Evolutionary conservation across 2,113 vertebrate genomes (phyloP).

Genomic region (Glaucomys volans): DNA sequence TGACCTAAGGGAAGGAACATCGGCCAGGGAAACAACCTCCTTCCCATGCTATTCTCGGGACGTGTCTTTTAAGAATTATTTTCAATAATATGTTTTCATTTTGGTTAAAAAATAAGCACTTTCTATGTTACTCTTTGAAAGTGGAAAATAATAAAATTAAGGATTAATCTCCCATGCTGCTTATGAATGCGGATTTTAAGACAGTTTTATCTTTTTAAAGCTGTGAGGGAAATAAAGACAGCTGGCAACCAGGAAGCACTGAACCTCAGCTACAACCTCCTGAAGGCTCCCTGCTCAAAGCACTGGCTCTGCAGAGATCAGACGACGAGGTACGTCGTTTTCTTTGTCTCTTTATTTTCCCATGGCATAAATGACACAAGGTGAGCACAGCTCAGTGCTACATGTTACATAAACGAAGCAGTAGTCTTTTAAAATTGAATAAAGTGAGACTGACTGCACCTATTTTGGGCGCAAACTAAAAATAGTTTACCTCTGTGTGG

Average conservation of each 20-base stretch:
- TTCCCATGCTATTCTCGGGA: background rate
- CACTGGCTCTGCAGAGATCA: background rate
- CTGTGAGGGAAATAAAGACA: background rate
- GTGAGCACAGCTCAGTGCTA: rapidly evolving
- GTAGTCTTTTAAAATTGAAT: background rate
- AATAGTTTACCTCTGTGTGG: background rate
- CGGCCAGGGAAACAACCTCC: background rate
- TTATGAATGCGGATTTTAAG: background rate
- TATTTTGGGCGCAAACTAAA: background rate
- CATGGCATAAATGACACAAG: too few species aligned
- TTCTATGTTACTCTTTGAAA: conserved; percentile 7
- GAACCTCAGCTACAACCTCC: background rate
- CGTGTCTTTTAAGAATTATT: background rate
- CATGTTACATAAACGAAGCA: background rate
- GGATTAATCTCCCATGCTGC: background rate
- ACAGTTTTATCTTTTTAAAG: background rate
- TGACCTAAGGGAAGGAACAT: background rate
- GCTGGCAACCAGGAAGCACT: background rate
- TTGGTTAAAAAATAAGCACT: background rate
- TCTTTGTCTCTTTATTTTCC: background rate
- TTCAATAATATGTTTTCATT: background rate
- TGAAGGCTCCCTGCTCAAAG: too few species aligned
- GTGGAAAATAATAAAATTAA: background rate
- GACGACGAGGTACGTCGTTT: background rate
- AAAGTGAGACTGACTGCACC: background rate